Percentiles rank a stretch among this genome's conserved stretches.
Conservation (phyloP, 2,888 invertebrate genomes). For the Cactoblastis cactorum region DNA sequence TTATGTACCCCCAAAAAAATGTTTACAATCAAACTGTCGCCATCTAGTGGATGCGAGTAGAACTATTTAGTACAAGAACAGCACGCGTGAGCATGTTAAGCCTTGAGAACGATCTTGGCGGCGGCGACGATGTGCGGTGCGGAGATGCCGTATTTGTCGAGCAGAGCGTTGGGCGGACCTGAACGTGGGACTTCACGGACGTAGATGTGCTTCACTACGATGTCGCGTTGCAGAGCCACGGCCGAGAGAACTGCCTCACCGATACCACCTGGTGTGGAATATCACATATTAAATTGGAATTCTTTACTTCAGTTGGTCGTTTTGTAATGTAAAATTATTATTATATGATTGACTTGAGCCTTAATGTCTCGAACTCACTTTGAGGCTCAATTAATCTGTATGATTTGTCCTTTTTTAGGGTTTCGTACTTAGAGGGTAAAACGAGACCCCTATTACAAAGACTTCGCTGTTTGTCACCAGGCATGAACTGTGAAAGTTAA, state of each 20-base stretch:
- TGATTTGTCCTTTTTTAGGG: too few relatives aligned
- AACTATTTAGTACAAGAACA: slow-evolving; percentile 10
- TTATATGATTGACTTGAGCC: too few relatives aligned
- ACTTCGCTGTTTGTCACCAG: too few relatives aligned
- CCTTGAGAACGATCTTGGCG: slow-evolving; percentile 81
- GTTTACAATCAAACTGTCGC: background rate
- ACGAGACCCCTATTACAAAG: too few relatives aligned
- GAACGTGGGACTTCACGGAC: slow-evolving; percentile 94
- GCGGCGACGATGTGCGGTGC: slow-evolving; percentile 88
- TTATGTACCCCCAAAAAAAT: background rate
- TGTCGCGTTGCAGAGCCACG: slow-evolving; percentile 84
- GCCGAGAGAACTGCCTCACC: slow-evolving; percentile 96
- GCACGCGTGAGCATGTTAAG: background rate
- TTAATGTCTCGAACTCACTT: too few relatives aligned
- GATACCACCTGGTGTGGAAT: slow-evolving; percentile 85
- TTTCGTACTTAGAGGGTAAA: too few relatives aligned
- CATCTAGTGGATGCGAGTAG: background rate
- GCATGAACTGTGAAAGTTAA: too few relatives aligned
- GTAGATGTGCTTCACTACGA: slow-evolving; percentile 87
- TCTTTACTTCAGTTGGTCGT: too few relatives aligned
- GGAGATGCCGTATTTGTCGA: slow-evolving; percentile 94
- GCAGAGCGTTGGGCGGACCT: slow-evolving; percentile 90
- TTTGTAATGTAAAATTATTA: too few relatives aligned
- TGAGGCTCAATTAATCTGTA: too few relatives aligned
- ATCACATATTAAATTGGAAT: too few relatives aligned